Evolutionary conservation across 2,888 invertebrate species (phyloP), one percentile per base, ranked within the genome.

Genomic region (Gymnocheta viridis): DNA sequence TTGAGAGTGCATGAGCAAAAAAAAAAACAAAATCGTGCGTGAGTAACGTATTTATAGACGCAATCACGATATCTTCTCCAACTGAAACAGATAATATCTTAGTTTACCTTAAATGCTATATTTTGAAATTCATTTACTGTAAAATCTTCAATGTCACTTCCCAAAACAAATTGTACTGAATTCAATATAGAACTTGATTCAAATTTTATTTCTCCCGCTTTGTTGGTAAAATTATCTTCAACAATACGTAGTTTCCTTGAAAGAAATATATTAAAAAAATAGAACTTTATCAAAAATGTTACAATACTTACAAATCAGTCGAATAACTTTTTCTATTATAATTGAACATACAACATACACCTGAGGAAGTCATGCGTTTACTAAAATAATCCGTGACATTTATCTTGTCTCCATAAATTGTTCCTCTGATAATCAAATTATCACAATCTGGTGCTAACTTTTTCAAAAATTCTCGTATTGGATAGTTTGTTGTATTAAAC

Each of bases 291-390:
- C 14, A n/a, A 22, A 17, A 19, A 56, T n/a, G 19, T 2, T 0
- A 14, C 7, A 44, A 0, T 2, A 70, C 89, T 88, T 86, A 91
- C 91, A 70, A 79, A 86, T 88, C 79, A 35, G 54, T 76, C 3
- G 86, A 84, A 58, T 88, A 87, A 69, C 87, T 88, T 0, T 85
- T 85, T 2, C 91, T 84, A 4, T 87, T 85, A 60, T 91, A 91
- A 80, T 92, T 92, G 77, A 91, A 91, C 79, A 91, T 87, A 85
- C 92, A 92, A 69, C 92, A 92, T 14, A 88, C 87, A 78, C 92
- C 89, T 3, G 89, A 84, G 5, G 90, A 88, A 19, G 91, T 90
- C 35, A 88, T 64, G 10, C 90, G 87, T 54, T 88, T 87, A 5
- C 86, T 29, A 72, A 91, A 90, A 44, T 89, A 78, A 38, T 88